A percentile compares a stretch with the other conserved stretches of the same genome.
These are phyloP conservation scores for Phenganax subtilis DNA, from an alignment of 92 coral and sea anemone species.

Conservation along the genomic window DNA sequence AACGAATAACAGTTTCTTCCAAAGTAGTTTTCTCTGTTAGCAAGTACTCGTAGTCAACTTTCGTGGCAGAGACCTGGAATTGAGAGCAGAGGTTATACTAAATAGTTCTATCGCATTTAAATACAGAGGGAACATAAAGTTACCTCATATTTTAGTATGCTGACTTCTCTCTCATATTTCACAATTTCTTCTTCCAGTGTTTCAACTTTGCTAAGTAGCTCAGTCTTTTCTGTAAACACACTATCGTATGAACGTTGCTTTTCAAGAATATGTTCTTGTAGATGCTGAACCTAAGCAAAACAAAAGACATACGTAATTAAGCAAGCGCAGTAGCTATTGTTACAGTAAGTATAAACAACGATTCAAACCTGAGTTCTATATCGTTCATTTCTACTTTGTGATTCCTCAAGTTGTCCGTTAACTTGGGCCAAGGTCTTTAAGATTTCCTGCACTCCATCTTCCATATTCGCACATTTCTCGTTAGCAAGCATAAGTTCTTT, in stretches of 20 bases:
- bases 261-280: constrained; percentile 23
- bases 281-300: neutral
- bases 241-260: constrained; percentile 28
- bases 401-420: constrained; percentile 57
- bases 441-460: constrained; percentile 67
- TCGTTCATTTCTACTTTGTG: constrained; percentile 29
- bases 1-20: constrained; percentile 23
- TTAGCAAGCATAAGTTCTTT: constrained; percentile 60
- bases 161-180: constrained; percentile 57
- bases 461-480: constrained; percentile 56
- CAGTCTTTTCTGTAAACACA: constrained; percentile 25
- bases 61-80: constrained; percentile 40
- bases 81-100: neutral
- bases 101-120: neutral
- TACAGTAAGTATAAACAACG: neutral
- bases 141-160: constrained; percentile 51
- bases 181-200: constrained; percentile 64
- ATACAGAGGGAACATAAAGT: neutral
- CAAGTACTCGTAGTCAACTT: constrained; percentile 25
- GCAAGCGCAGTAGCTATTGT: too few species aligned
- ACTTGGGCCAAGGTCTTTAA: constrained; percentile 58
- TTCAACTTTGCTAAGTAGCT: constrained; percentile 49
- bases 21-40: constrained; percentile 27
- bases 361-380: constrained; percentile 18
- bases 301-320: too few species aligned